phyloP scores from a whole-genome alignment of 2,888 invertebrate species.

The Dimorphilus gyrociliatus region DNA sequence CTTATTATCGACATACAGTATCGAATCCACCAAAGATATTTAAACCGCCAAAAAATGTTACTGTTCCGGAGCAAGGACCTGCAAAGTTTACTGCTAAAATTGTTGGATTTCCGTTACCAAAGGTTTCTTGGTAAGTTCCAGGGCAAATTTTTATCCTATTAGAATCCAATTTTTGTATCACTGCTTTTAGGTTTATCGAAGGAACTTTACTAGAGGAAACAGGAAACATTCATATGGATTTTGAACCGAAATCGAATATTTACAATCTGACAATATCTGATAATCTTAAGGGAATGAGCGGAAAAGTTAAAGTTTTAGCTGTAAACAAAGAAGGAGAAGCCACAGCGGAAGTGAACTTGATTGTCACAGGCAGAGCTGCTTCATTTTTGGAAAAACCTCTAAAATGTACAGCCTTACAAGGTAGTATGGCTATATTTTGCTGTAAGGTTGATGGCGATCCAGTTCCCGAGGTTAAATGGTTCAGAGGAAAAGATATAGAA shows the following conservation, averaged over 20 bases:
- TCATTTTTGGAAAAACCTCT: conserved; percentile 28
- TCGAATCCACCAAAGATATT: conserved; percentile 30
- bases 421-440: conserved; percentile 30
- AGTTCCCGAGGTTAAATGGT: conserved; percentile 30
- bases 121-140: conserved; percentile 56
- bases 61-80: conserved; percentile 28
- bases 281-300: conserved; percentile 57
- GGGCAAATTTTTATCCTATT: no score
- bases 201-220: no score
- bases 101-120: conserved; percentile 73
- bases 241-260: conserved; percentile 40
- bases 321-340: conserved; percentile 55
- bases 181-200: no score
- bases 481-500: conserved; percentile 35
- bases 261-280: conserved; percentile 50
- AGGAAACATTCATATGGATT: no score
- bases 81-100: conserved; percentile 58
- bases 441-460: conserved; percentile 33
- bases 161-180: no score
- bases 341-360: conserved; percentile 40
- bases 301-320: conserved; percentile 53
- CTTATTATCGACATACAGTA: no score
- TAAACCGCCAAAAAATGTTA: conserved; percentile 21
- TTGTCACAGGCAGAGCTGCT: conserved; percentile 33
- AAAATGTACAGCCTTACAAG: conserved; percentile 34